Base-by-base conservation (phyloP, 2,113 vertebrate genomes). In the Panurus biarmicus region DNA sequence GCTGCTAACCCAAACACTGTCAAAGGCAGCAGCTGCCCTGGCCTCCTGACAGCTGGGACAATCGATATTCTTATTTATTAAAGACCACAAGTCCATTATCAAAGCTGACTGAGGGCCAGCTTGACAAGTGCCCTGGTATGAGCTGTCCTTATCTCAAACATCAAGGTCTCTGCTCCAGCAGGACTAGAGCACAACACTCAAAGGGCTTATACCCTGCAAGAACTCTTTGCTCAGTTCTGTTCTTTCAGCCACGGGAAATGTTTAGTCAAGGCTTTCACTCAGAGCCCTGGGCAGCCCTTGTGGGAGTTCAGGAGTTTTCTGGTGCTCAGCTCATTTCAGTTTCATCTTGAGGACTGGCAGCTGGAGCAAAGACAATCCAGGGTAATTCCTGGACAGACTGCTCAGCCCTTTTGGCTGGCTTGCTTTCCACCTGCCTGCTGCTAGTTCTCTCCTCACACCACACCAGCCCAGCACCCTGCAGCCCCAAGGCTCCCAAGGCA, bases 1-100 rank as follows among this genome's bases (percentile, higher is more conserved):
- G 87, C 77, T 92, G 92, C 60, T 77, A 94, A 96, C 91, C 85
- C 91, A 95, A 90, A 94, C 77, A 79, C 73, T 56, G 80, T 51
- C 86, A 77, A 38, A 65, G 2, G 17, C 15, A 2, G 93, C 95
- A 94, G 93, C 90, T 95, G 92, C 94, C 93, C 64, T 24, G 62
- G 87, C 90, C 94, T 84, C 61, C 71, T 81, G 85, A 84, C 93
- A 95, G 93, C 91, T 95, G 91, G 71, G 81, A 89, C 74, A 75
- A 95, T 83, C 51, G 0, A 89, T 91, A 36, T 8, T 54, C 73
- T 61, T 70, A 74, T 87, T 93, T 91, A 94, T 83, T 87, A 83
- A 96, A 77, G 87, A 69, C 76, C 58, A 90, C 38, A 85, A 81
- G 85, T 72, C 94, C 92, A 83, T 91, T 91, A 91, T 17, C 82